Evolutionary conservation across 2,888 invertebrate genomes (phyloP), one percentile per base, ranked within the genome.

Genomic region (Protophormia terraenovae): DNA sequence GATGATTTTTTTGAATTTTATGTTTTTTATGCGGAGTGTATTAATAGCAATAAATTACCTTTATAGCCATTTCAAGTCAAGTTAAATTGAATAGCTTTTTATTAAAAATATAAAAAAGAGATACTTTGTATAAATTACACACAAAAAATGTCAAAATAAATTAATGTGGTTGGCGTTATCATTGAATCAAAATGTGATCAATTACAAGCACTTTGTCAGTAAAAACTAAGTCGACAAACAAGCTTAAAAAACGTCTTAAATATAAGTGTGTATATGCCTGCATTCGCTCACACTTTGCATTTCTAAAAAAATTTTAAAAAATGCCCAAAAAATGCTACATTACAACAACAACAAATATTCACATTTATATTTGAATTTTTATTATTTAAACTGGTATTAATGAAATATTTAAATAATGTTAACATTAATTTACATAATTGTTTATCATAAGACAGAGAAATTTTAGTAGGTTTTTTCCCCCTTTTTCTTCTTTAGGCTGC

Each of bases 171-270:
- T 80, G 72, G 58, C 72, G 71, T 72, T 80, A 72, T 80, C 55
- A 66, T 64, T 64, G 79, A 38, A 79, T 80, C 72, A 53, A 80
- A 64, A 55, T 64, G 79, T 80, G 66, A 80, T 80, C 72, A 80
- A 80, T 80, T 80, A 80, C 72, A 22, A 41, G 64, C 72, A 80
- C 79, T 80, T 73, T 80, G 79, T 80, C 79, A 80, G 55, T 22
- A 16, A 38, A 47, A 50, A 62, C 55, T 41, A 76, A 76, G 66
- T 76, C 66, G 55, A 76, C 53, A 76, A 64, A 76, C 76, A 66
- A 76, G 66, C 38, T 76, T 64, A 55, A 55, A 53, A 64, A 53
- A 66, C 64, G 32, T 32, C 32, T 22, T 66, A 66, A n/a, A 45
- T 35, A 22, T 47, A 35, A 4, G 35, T 35, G 35, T 35, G 35